Percentiles rank a stretch among this genome's conserved stretches.
Evolutionary conservation across 2,888 invertebrate genomes (phyloP).

Genomic region (Fragum sueziense): DNA sequence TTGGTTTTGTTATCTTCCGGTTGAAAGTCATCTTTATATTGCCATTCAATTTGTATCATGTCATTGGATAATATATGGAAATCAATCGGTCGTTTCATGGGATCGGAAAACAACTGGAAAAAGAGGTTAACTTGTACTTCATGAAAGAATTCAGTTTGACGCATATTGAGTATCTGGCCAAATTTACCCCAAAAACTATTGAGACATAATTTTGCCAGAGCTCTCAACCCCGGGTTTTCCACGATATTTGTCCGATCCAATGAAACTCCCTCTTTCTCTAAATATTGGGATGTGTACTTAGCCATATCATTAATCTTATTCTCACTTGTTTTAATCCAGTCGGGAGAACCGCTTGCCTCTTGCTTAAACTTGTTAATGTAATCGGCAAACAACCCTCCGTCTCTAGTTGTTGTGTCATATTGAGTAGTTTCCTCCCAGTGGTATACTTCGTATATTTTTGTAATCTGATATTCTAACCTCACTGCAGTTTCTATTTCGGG

Average conservation of each 20-base stretch:
- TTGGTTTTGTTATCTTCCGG: constrained; percentile 42
- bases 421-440: constrained; percentile 58
- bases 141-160: constrained; percentile 36
- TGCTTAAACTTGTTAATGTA: constrained; percentile 69
- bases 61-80: constrained; percentile 37
- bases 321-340: constrained; percentile 48
- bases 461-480: constrained; percentile 75
- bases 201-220: constrained; percentile 37
- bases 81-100: constrained; percentile 25
- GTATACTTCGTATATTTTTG: constrained; percentile 78
- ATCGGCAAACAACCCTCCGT: constrained; percentile 69
- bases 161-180: constrained; percentile 40
- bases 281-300: constrained; percentile 29
- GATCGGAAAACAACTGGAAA: constrained; percentile 39
- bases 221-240: constrained; percentile 45
- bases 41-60: constrained; percentile 47
- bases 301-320: constrained; percentile 43
- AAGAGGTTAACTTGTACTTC: constrained; percentile 29
- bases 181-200: constrained; percentile 51
- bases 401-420: constrained; percentile 50
- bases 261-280: constrained; percentile 35
- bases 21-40: constrained; percentile 36
- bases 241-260: constrained; percentile 28
- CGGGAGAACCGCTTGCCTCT: constrained; percentile 51
- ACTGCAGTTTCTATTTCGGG: constrained; percentile 69